phyloP scores from a whole-genome alignment of 2,113 vertebrate genomes.

The Myotis davidii region DNA sequence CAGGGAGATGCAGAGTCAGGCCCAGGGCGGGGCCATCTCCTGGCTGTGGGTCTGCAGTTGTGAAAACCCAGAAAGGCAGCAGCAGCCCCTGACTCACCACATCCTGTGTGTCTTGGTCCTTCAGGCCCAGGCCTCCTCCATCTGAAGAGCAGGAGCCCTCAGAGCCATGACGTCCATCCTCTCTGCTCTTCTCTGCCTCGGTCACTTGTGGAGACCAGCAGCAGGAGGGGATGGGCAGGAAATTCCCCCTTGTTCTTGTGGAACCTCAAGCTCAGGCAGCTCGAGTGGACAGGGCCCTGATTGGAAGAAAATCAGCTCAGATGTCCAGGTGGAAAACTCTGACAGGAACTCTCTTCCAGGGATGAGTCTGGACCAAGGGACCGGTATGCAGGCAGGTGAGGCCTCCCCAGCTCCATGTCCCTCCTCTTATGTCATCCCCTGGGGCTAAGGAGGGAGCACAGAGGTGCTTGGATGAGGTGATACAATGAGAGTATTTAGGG shows the following conservation, averaged over 20 bases:
- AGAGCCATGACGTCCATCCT: neutral
- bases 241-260: neutral
- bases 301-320: neutral
- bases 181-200: neutral
- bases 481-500: neutral
- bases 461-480: neutral
- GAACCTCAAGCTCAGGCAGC: neutral
- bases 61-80: neutral
- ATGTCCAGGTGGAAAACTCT: neutral
- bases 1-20: rapidly evolving
- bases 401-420: neutral
- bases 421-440: neutral
- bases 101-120: neutral
- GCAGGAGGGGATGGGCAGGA: too few species aligned
- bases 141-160: neutral
- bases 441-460: neutral
- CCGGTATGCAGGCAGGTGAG: neutral
- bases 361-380: neutral
- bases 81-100: neutral
- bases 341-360: neutral
- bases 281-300: neutral
- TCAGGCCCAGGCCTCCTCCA: neutral
- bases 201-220: neutral
- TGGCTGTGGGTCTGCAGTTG: rapidly evolving
- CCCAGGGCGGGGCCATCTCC: rapidly evolving